These are phyloP conservation scores for Vulpes lagopus DNA, from an alignment of 2,113 vertebrate genomes.

Conservation along the genomic window DNA sequence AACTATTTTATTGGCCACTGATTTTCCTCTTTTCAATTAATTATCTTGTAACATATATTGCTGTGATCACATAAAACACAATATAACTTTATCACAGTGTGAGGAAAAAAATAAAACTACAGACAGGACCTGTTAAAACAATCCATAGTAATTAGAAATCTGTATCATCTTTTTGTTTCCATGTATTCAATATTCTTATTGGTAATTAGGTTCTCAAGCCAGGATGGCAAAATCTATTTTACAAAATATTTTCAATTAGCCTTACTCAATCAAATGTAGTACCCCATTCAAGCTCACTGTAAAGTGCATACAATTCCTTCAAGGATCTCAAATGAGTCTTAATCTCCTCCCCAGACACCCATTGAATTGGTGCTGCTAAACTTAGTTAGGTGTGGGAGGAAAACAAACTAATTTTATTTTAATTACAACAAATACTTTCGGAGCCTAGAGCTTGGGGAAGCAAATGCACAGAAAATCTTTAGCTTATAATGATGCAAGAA, in stretches of 20 bases:
- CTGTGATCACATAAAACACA: not conserved
- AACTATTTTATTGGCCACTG: not conserved
- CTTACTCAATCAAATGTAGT: not conserved
- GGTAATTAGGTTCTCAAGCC: not conserved
- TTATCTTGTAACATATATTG: not conserved
- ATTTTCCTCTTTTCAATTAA: not conserved
- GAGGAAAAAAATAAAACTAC: not conserved
- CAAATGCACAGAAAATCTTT: not conserved
- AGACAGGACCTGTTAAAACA: not conserved
- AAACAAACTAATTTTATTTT: slow-evolving; percentile 34
- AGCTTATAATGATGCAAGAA: not conserved
- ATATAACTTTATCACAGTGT: not conserved
- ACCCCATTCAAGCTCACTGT: not conserved
- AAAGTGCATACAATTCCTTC: not conserved
- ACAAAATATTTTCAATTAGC: not conserved
- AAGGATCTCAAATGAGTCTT: not conserved
- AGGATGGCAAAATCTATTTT: not conserved
- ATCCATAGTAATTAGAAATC: not conserved
- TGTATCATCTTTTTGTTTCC: not conserved
- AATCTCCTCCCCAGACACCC: not conserved
- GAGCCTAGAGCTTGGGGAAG: not conserved
- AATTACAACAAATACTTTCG: not conserved
- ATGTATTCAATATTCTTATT: not conserved
- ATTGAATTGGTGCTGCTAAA: not conserved
- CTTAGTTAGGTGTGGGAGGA: not conserved